Evolutionary conservation across 2,113 vertebrate species (phyloP).

Genomic region (Ceyx margarethae): DNA sequence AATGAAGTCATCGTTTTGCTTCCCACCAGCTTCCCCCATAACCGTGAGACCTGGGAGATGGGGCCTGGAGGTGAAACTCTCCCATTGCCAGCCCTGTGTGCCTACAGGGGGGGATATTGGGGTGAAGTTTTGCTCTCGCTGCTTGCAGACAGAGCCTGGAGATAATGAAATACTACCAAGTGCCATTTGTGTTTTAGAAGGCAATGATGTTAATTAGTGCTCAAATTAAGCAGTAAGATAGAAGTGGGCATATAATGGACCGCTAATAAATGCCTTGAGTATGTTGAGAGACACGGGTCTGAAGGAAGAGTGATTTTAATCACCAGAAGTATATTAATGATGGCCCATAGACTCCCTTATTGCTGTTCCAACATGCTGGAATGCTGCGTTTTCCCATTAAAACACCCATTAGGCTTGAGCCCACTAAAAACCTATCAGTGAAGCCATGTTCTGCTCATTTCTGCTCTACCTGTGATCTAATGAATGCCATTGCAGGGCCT

Average conservation of each 20-base stretch:
- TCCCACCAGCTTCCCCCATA: neutral
- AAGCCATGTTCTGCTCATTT: neutral
- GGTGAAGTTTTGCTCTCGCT: neutral
- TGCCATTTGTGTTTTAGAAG: constrained; percentile 40
- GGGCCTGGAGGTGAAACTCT: neutral
- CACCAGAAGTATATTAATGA: constrained; percentile 51
- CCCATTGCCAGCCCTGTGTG: fast-evolving
- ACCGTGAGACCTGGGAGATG: neutral
- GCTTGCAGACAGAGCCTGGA: neutral
- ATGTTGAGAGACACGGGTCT: neutral
- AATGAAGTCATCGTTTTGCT: constrained; percentile 26
- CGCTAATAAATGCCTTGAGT: constrained; percentile 47
- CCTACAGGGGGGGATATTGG: neutral
- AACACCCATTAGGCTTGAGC: constrained; percentile 43
- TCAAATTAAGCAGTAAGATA: constrained; percentile 62
- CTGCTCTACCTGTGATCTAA: neutral
- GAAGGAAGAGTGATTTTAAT: constrained; percentile 58
- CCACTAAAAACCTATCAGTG: constrained; percentile 2
- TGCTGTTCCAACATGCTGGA: constrained; percentile 37
- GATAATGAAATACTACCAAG: constrained; percentile 47
- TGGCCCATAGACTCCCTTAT: constrained; percentile 39
- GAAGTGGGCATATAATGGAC: constrained; percentile 45
- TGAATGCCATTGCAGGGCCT: neutral
- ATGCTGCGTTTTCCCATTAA: constrained; percentile 49
- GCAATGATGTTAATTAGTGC: constrained; percentile 56